Evolutionary conservation across 2,113 vertebrate genomes (phyloP).

Genomic region (Saguinus midas): DNA sequence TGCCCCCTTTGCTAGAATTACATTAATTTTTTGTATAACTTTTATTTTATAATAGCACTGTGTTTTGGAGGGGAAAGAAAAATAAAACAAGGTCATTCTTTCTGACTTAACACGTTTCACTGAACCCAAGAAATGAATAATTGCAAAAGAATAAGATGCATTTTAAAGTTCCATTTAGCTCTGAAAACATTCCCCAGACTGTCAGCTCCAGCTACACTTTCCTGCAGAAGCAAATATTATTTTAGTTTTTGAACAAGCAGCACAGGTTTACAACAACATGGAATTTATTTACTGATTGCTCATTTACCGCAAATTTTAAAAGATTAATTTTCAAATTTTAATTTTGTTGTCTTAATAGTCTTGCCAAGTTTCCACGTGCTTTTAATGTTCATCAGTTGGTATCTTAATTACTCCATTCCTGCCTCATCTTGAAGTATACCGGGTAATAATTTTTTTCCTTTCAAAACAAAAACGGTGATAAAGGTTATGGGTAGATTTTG

Average conservation of each 20-base stretch:
- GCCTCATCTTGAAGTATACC: conserved; percentile 56
- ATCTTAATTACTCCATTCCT: conserved; percentile 53
- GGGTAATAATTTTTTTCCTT: conserved; percentile 59
- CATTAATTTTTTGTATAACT: background rate
- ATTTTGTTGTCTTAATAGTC: conserved; percentile 53
- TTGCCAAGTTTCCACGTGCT: conserved; percentile 61
- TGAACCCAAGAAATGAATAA: conserved; percentile 47
- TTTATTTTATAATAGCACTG: conserved; percentile 24
- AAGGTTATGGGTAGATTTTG: conserved; percentile 61
- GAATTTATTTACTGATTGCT: conserved; percentile 63
- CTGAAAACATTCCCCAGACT: conserved; percentile 55
- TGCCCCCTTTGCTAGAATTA: background rate
- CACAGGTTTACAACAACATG: background rate
- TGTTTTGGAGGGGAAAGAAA: background rate
- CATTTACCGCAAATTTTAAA: conserved; percentile 42
- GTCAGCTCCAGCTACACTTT: background rate
- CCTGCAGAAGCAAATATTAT: conserved; percentile 43
- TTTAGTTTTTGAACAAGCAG: conserved; percentile 41
- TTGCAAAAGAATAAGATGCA: conserved; percentile 27
- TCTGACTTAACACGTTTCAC: conserved; percentile 3
- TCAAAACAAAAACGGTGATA: conserved; percentile 47
- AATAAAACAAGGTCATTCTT: conserved; percentile 34
- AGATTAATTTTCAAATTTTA: conserved; percentile 72
- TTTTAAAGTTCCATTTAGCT: conserved; percentile 52
- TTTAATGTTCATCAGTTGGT: conserved; percentile 56